Conservation (phyloP, 2,797 vertebrate species). For the Vireo griseus region DNA sequence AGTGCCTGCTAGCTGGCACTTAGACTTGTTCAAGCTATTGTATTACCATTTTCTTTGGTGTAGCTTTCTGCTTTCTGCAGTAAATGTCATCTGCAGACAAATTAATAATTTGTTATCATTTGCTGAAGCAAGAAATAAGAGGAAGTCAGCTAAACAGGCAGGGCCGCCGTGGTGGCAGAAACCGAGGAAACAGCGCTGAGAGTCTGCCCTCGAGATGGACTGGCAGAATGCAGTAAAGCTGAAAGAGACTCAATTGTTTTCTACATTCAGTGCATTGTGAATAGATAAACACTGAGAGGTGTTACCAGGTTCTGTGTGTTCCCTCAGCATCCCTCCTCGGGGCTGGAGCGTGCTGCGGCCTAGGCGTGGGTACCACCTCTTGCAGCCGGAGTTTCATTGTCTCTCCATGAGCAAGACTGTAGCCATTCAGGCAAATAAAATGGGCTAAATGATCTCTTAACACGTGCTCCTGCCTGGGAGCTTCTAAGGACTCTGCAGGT, state of each 20-base stretch:
- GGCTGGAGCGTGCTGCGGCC: neutral
- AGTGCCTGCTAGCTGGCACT: neutral
- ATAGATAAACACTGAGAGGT: neutral
- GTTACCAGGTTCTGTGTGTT: neutral
- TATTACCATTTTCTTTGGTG: neutral
- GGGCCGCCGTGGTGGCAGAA: neutral
- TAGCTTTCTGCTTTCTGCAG: slow-evolving; percentile 18
- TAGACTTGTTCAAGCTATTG: slow-evolving; percentile 15
- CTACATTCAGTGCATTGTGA: neutral
- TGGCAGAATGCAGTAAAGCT: neutral
- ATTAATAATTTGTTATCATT: slow-evolving; percentile 51
- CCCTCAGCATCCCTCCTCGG: neutral
- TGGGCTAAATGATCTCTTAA: neutral
- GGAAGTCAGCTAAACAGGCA: neutral
- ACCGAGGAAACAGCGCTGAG: neutral
- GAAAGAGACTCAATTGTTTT: neutral
- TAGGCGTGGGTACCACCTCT: rapidly evolving
- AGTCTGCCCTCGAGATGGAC: neutral
- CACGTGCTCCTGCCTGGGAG: neutral
- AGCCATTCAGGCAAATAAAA: neutral
- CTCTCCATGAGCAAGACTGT: neutral
- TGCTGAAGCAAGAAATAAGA: neutral
- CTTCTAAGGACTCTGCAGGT: neutral
- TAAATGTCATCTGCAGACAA: slow-evolving; percentile 39
- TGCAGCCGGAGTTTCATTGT: neutral